These are phyloP conservation scores for Rotaria socialis DNA, from an alignment of 2,888 invertebrate genomes.

Conservation along the genomic window DNA sequence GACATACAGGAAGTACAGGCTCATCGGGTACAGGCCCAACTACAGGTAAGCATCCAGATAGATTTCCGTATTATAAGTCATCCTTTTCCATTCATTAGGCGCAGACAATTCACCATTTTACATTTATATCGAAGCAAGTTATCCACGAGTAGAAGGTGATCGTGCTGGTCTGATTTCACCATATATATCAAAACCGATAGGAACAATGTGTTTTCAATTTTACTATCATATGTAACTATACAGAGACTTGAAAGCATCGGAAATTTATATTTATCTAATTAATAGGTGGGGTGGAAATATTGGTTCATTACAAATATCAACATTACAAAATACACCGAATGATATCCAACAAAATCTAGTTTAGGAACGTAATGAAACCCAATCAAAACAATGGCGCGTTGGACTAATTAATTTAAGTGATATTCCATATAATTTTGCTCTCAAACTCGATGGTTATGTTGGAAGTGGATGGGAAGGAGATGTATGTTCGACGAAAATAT, in stretches of 20 bases:
- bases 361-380: slow-evolving; percentile 36
- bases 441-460: slow-evolving; percentile 41
- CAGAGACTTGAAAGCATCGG: neutral
- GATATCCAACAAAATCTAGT: neutral
- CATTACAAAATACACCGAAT: neutral
- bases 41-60: neutral
- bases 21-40: slow-evolving; percentile 9
- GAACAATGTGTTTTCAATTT: neutral
- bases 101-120: slow-evolving; percentile 50
- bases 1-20: slow-evolving; percentile 35
- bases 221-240: slow-evolving; percentile 20
- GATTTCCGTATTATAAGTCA: too few species aligned
- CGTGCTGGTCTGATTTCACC: slow-evolving; percentile 50
- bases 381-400: slow-evolving; percentile 30
- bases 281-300: neutral
- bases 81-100: neutral
- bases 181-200: slow-evolving; percentile 47
- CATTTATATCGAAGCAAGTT: slow-evolving; percentile 52
- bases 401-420: slow-evolving; percentile 32
- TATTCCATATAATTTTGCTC: slow-evolving; percentile 39
- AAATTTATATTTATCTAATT: neutral
- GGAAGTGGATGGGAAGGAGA: slow-evolving; percentile 37
- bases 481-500: neutral
- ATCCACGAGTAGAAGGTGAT: slow-evolving; percentile 50
- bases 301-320: slow-evolving; percentile 31